These are phyloP conservation scores for Salvelinus alpinus DNA, from an alignment of 2,113 vertebrate species.

Conservation along the genomic window DNA sequence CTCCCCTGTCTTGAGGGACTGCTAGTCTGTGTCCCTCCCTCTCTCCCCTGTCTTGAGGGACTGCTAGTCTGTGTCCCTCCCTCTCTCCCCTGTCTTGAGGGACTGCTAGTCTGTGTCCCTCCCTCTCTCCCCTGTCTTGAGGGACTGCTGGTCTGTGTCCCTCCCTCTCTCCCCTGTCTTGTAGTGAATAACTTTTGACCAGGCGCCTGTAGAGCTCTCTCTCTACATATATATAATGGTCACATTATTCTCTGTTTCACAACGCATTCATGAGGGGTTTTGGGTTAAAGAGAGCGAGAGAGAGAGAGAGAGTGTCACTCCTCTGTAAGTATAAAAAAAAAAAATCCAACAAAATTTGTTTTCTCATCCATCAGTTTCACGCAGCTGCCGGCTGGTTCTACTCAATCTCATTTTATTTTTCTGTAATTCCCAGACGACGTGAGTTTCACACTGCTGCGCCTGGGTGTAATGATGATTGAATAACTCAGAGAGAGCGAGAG, in stretches of 20 bases:
- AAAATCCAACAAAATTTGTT: neutral
- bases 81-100: too few species aligned
- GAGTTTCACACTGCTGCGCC: neutral
- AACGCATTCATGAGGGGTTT: neutral
- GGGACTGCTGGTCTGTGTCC: too few species aligned
- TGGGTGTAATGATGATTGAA: conserved; percentile 5
- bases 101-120: too few species aligned
- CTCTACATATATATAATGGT: neutral
- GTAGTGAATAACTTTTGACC: too few species aligned
- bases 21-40: too few species aligned
- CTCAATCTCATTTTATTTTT: conserved; percentile 18
- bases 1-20: too few species aligned
- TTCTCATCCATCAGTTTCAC: conserved; percentile 8
- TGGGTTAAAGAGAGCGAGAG: neutral
- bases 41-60: too few species aligned
- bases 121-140: too few species aligned
- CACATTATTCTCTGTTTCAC: neutral
- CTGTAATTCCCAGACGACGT: conserved; percentile 3
- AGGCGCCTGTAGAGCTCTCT: too few species aligned
- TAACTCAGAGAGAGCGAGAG: too few species aligned
- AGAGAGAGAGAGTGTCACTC: neutral
- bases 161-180: too few species aligned
- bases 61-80: too few species aligned
- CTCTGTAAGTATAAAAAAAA: neutral
- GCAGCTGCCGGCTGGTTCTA: conserved; percentile 6